Conservation (phyloP, 1,140 invertebrate genomes). For the Drosophila dunni region DNA sequence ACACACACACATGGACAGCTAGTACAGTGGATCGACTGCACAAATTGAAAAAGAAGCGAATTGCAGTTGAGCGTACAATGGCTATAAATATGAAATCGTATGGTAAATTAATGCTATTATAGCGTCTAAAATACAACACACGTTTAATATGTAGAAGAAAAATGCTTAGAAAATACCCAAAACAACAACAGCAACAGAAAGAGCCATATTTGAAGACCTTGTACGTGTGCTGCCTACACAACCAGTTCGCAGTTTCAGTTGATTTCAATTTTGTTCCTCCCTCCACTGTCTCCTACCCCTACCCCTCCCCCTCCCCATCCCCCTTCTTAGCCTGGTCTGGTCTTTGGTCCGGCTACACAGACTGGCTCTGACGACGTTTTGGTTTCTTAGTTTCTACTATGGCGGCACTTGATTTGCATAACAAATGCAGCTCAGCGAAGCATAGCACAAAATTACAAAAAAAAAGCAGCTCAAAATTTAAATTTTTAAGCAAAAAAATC, state of each 20-base stretch:
- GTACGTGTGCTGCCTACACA: slow-evolving; percentile 81
- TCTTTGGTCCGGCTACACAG: slow-evolving; percentile 42
- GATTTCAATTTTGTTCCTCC: slow-evolving; percentile 69
- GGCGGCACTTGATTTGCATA: slow-evolving; percentile 81
- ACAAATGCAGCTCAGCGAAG: slow-evolving; percentile 63
- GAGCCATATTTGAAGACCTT: slow-evolving; percentile 81
- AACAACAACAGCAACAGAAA: slow-evolving; percentile 48
- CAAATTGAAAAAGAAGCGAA: slow-evolving; percentile 69
- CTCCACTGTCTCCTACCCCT: background rate
- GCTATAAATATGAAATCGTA: slow-evolving; percentile 80
- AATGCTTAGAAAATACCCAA: slow-evolving; percentile 69
- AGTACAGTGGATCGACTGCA: slow-evolving; percentile 43
- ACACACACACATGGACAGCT: background rate
- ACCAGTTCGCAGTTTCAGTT: slow-evolving; percentile 74
- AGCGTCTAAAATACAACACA: slow-evolving; percentile 70
- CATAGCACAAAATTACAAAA: slow-evolving; percentile 15
- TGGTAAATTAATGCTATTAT: slow-evolving; percentile 82
- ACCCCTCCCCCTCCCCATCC: slow-evolving; percentile 23
- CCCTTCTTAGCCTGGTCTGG: slow-evolving; percentile 41
- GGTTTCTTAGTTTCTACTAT: slow-evolving; percentile 60
- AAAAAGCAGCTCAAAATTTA: slow-evolving; percentile 43
- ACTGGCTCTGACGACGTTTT: slow-evolving; percentile 50
- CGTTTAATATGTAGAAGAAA: slow-evolving; percentile 69
- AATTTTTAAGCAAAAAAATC: slow-evolving; percentile 46
- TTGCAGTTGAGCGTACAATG: slow-evolving; percentile 75